Evolutionary conservation across 2,888 invertebrate genomes (phyloP).

Genomic region (Corythucha ciliata): DNA sequence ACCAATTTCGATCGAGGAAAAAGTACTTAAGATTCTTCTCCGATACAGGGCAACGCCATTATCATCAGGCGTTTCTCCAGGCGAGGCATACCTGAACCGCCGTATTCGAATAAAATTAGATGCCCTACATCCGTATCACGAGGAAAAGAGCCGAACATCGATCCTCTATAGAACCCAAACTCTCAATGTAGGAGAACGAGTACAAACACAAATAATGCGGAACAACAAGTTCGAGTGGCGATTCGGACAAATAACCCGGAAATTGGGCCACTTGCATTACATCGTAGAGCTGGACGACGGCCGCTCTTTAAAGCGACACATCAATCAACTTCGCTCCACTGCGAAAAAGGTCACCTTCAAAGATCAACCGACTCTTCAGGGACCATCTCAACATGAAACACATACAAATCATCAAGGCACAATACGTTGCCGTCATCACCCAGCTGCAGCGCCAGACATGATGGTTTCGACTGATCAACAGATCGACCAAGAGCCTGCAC

Average conservation of each 20-base stretch:
- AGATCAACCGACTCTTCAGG: too few relatives aligned
- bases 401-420: too few relatives aligned
- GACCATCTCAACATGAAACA: too few relatives aligned
- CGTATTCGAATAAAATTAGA: constrained; percentile 9
- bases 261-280: constrained; percentile 15
- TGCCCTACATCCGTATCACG: neutral
- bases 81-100: constrained; percentile 8
- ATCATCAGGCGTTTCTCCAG: neutral
- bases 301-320: constrained; percentile 16
- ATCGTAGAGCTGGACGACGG: constrained; percentile 13
- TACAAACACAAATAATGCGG: constrained; percentile 15
- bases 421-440: too few relatives aligned
- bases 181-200: constrained; percentile 5
- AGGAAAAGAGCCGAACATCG: neutral
- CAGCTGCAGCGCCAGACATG: too few relatives aligned
- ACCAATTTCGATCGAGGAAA: neutral
- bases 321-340: constrained; percentile 11
- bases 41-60: constrained; percentile 7
- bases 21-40: constrained; percentile 1
- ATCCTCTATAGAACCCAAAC: neutral
- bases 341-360: too few relatives aligned
- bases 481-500: too few relatives aligned
- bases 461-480: too few relatives aligned
- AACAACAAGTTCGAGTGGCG: constrained; percentile 19
- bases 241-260: constrained; percentile 13